Percentiles rank a stretch among this genome's conserved stretches.
These are phyloP conservation scores for Lipotes vexillifer DNA, from an alignment of 2,113 vertebrate species.

Conservation along the genomic window DNA sequence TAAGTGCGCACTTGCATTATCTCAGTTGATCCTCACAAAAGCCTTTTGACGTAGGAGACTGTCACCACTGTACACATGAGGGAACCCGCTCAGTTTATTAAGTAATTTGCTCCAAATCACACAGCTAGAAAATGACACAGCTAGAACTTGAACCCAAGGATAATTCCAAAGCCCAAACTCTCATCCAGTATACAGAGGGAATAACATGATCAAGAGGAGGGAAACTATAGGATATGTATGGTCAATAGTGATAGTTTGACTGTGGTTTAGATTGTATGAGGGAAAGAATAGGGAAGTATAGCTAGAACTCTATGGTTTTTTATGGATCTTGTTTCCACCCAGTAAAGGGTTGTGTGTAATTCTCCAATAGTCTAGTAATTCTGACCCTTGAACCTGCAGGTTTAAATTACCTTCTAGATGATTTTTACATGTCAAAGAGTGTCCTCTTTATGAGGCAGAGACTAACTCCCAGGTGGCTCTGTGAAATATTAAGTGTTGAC, in stretches of 20 bases:
- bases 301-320: background rate
- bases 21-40: background rate
- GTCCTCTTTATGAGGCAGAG: background rate
- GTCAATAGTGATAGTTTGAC: background rate
- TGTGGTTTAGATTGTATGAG: background rate
- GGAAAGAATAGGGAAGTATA: background rate
- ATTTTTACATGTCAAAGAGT: background rate
- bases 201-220: background rate
- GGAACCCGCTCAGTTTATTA: background rate
- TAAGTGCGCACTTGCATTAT: background rate
- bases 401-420: background rate
- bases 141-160: background rate
- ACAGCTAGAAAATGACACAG: background rate
- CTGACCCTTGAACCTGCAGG: background rate
- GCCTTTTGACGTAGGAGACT: background rate
- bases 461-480: background rate
- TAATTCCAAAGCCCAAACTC: background rate
- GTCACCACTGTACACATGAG: background rate
- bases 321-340: background rate
- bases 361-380: background rate
- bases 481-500: slow-evolving; percentile 14
- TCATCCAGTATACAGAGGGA: background rate
- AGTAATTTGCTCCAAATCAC: background rate
- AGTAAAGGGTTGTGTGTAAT: background rate
- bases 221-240: rapidly evolving